A percentile compares a stretch with the other conserved stretches of the same genome.
Conservation (phyloP, 2,113 vertebrate genomes). For the Melanotaenia duboulayi region DNA sequence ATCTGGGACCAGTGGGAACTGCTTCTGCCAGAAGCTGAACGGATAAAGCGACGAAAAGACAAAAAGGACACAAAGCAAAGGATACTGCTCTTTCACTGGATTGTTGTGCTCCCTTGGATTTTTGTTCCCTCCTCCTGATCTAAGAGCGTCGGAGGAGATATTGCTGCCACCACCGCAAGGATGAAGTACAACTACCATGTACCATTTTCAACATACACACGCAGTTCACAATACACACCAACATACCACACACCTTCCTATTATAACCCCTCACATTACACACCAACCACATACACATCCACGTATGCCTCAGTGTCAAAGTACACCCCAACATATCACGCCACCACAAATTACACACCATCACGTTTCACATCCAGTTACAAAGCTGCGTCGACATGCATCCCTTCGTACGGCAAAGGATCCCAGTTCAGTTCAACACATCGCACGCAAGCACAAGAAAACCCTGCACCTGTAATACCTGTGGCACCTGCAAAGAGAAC, state of each 20-base stretch:
- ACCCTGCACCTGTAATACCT: slow-evolving; percentile 60
- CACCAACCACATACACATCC: slow-evolving; percentile 50
- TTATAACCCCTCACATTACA: slow-evolving; percentile 70
- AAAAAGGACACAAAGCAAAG: slow-evolving; percentile 44
- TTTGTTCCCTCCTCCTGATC: slow-evolving; percentile 44
- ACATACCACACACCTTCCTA: slow-evolving; percentile 67
- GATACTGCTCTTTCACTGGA: slow-evolving; percentile 58
- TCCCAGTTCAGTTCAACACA: slow-evolving; percentile 57
- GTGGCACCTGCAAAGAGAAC: slow-evolving; percentile 75
- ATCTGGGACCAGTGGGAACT: not conserved
- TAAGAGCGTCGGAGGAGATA: slow-evolving; percentile 47
- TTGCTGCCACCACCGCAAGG: slow-evolving; percentile 47
- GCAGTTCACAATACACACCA: slow-evolving; percentile 69
- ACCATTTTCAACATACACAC: slow-evolving; percentile 67
- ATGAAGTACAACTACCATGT: slow-evolving; percentile 88
- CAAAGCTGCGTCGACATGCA: slow-evolving; percentile 63
- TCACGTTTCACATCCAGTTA: slow-evolving; percentile 66
- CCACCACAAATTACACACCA: slow-evolving; percentile 61
- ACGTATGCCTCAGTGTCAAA: slow-evolving; percentile 56
- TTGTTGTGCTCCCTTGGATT: slow-evolving; percentile 54
- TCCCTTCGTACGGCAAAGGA: slow-evolving; percentile 67
- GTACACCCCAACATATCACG: slow-evolving; percentile 71
- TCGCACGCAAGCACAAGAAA: slow-evolving; percentile 44
- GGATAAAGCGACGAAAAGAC: slow-evolving; percentile 34
- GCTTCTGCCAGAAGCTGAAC: slow-evolving; percentile 19